Percentiles rank a stretch among this genome's conserved stretches.
These are phyloP conservation scores for Drosophila sordidula DNA, from an alignment of 2,888 invertebrate species.

Conservation along the genomic window DNA sequence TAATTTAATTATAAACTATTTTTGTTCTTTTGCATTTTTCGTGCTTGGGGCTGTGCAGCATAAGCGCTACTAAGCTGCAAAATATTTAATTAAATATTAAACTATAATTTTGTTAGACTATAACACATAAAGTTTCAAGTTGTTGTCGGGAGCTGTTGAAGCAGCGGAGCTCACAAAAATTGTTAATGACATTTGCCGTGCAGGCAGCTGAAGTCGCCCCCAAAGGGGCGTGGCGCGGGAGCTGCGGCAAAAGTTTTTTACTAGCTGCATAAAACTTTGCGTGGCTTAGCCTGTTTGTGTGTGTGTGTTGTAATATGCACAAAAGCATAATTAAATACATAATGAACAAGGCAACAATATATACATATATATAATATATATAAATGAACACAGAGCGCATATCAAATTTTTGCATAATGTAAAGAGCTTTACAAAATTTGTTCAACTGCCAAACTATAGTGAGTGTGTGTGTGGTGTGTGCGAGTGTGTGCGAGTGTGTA, in stretches of 20 bases:
- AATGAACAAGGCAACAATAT: constrained; percentile 74
- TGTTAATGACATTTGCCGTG: constrained; percentile 70
- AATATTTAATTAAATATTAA: constrained; percentile 76
- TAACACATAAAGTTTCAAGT: constrained; percentile 69
- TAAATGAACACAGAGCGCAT: constrained; percentile 35
- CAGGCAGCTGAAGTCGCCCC: constrained; percentile 26
- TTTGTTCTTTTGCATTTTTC: background rate
- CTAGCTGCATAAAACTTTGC: constrained; percentile 54
- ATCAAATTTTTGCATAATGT: constrained; percentile 48
- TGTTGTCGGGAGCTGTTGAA: constrained; percentile 48
- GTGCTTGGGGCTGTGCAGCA: constrained; percentile 9
- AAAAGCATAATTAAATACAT: constrained; percentile 80
- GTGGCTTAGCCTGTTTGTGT: constrained; percentile 48
- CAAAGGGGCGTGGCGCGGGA: background rate
- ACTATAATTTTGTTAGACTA: constrained; percentile 71
- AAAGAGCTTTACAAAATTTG: constrained; percentile 63
- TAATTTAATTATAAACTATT: constrained; percentile 60
- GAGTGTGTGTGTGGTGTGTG: constrained; percentile 15
- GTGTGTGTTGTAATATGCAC: constrained; percentile 62
- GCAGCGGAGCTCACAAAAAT: constrained; percentile 54
- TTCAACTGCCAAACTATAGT: constrained; percentile 45
- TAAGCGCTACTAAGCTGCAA: constrained; percentile 59
- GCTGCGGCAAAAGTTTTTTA: constrained; percentile 46
- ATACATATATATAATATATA: background rate
- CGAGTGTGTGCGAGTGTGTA: constrained; percentile 12